Percentiles rank a stretch among this genome's conserved stretches.
Conservation (phyloP, 2,113 vertebrate species). For the Condylura cristata region DNA sequence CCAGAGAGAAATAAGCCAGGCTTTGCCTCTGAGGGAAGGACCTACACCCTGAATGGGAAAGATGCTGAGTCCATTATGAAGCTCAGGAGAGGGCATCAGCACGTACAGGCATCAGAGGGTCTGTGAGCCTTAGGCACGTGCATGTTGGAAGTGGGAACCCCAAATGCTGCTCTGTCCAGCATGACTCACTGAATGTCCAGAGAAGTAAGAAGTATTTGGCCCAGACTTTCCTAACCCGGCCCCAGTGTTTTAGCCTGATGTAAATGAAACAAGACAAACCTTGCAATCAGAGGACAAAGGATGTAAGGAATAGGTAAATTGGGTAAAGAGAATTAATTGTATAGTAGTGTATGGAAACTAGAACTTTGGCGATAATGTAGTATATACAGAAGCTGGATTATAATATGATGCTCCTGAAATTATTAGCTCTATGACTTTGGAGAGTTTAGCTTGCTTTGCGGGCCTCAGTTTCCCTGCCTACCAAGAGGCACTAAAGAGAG, state of each 20-base stretch:
- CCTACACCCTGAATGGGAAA: background rate
- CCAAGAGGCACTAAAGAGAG: background rate
- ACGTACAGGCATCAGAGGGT: background rate
- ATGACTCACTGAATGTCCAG: background rate
- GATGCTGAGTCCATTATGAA: background rate
- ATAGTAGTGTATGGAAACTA: too few relatives aligned
- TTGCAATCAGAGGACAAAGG: background rate
- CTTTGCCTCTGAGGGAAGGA: background rate
- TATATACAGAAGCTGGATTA: too few relatives aligned
- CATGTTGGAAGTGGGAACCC: background rate
- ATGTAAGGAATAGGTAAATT: too few relatives aligned
- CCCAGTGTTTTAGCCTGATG: background rate
- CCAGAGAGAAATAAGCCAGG: background rate
- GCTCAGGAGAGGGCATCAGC: background rate
- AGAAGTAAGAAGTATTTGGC: background rate
- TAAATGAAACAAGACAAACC: background rate
- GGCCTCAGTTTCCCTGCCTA: background rate
- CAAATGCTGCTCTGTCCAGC: background rate
- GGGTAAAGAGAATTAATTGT: too few relatives aligned
- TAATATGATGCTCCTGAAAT: too few relatives aligned
- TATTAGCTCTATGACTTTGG: background rate
- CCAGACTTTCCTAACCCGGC: background rate
- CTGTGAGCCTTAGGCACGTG: background rate
- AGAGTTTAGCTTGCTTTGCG: background rate
- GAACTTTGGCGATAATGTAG: too few relatives aligned